Base-by-base conservation (phyloP, 2,888 invertebrate species). In the Scelioninae gen. 2 region DNA sequence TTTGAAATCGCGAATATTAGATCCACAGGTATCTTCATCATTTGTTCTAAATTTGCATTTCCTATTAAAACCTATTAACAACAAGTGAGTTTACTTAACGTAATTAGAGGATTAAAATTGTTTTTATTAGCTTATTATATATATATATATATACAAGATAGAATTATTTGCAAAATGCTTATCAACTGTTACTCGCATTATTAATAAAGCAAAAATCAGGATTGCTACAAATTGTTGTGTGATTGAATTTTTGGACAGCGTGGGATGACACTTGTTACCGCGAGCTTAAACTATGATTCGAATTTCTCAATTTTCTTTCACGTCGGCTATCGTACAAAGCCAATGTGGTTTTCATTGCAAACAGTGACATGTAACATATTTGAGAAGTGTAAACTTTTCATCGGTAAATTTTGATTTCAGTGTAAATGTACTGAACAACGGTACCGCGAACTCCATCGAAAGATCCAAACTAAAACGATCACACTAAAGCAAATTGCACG, bases 1-100 rank as follows among this genome's bases (percentile, higher is more conserved):
- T 67, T 50, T 6, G 6, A 25, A 25, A 6, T 4, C 3, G 16
- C 19, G 52, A 55, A 65, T 55, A 55, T 65, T 55, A 55, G 46
- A 55, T 57, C 53, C 53, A 64, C 64, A 64, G 37, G 64, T 53
- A 4, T 46, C 55, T 63, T 35, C 22, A 13, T 19, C 41, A 48
- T 52, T 50, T 52, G 50, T 52, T 52, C 37, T 33, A 3, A 35
- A 16, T 18, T 10, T 37, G 31, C 37, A 6, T 25, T 39, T 39
- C 37, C 13, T 46, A 61, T 61, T 45, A 28, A 48, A 48, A 37
- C 33, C 10, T 19, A 7, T 46, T 46, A 19, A 45, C 22, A 7
- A 22, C 28, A 4, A 25, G 25, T 25, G 25, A 4, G 25, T 25
- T 25, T 25, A n/a, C n/a, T n/a, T n/a, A n/a, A n/a, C n/a, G n/a